Percentiles rank a stretch among this genome's conserved stretches.
These are phyloP conservation scores for Coregonus ussuriensis DNA, from an alignment of 2,797 vertebrate genomes.

Conservation along the genomic window DNA sequence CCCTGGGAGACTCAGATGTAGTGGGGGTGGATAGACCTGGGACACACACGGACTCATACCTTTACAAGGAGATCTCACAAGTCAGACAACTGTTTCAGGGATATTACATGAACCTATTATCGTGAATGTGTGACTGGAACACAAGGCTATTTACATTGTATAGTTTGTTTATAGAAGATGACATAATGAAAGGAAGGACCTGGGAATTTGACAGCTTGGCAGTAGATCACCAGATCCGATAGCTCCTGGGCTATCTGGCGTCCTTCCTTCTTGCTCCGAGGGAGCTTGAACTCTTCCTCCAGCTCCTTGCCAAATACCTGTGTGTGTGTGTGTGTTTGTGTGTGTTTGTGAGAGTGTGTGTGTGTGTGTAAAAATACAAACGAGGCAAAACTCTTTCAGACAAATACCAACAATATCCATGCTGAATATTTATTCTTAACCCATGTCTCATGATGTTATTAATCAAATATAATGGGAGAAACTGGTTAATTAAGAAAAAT, in stretches of 20 bases:
- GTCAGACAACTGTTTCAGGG: too few species aligned
- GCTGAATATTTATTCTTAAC: not conserved
- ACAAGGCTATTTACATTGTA: not conserved
- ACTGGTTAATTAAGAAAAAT: too few species aligned
- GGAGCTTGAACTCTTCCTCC: constrained; percentile 96
- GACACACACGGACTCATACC: constrained; percentile 60
- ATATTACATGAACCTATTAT: not conserved
- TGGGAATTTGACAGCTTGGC: constrained; percentile 97
- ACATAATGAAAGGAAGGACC: constrained; percentile 72
- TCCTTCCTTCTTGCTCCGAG: constrained; percentile 98
- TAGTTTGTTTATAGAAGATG: not conserved
- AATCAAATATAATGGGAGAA: not conserved
- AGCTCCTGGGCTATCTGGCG: constrained; percentile 97
- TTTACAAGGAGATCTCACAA: constrained; percentile 1
- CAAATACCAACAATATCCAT: not conserved
- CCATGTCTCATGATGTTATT: constrained; percentile 1
- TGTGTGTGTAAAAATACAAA: too few species aligned
- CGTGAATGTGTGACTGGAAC: not conserved
- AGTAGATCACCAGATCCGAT: constrained; percentile 97
- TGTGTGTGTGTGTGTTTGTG: not conserved
- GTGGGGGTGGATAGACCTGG: constrained; percentile 96
- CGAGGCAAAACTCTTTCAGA: not conserved
- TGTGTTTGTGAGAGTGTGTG: not conserved
- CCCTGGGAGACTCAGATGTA: constrained; percentile 86
- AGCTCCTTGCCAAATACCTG: constrained; percentile 98